Conservation (phyloP, 2,888 invertebrate species). For the Campoplex capitator region DNA sequence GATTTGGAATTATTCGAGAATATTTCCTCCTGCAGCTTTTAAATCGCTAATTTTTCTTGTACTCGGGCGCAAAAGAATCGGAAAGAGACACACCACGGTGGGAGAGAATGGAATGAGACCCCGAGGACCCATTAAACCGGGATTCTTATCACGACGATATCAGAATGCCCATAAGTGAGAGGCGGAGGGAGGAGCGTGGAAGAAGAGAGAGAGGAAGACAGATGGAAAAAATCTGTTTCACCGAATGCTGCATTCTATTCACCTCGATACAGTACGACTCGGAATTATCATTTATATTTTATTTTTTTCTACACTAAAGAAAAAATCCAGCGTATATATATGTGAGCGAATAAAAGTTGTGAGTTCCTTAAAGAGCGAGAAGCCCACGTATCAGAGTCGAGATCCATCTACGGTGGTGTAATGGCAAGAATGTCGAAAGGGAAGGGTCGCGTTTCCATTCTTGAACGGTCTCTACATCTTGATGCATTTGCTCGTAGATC, state of each 20-base stretch:
- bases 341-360: slow-evolving; percentile 37
- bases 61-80: neutral
- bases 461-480: slow-evolving; percentile 56
- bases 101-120: slow-evolving; percentile 51
- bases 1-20: slow-evolving; percentile 54
- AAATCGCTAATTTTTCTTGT: slow-evolving; percentile 50
- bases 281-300: neutral
- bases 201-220: neutral
- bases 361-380: slow-evolving; percentile 66
- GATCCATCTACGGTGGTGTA: slow-evolving; percentile 71
- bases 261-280: neutral
- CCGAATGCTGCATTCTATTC: slow-evolving; percentile 15
- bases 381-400: slow-evolving; percentile 62
- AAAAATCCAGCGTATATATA: slow-evolving; percentile 11
- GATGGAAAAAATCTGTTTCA: neutral
- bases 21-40: slow-evolving; percentile 48
- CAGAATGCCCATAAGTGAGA: slow-evolving; percentile 31
- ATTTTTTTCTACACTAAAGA: neutral
- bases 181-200: neutral
- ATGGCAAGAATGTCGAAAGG: slow-evolving; percentile 70
- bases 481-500: slow-evolving; percentile 15
- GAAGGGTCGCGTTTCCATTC: slow-evolving; percentile 68
- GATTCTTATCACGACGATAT: slow-evolving; percentile 62
- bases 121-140: slow-evolving; percentile 63
- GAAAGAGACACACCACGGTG: neutral